Evolutionary conservation across 2,797 vertebrate genomes (phyloP).

Genomic region (Phylloscopus collybita): DNA sequence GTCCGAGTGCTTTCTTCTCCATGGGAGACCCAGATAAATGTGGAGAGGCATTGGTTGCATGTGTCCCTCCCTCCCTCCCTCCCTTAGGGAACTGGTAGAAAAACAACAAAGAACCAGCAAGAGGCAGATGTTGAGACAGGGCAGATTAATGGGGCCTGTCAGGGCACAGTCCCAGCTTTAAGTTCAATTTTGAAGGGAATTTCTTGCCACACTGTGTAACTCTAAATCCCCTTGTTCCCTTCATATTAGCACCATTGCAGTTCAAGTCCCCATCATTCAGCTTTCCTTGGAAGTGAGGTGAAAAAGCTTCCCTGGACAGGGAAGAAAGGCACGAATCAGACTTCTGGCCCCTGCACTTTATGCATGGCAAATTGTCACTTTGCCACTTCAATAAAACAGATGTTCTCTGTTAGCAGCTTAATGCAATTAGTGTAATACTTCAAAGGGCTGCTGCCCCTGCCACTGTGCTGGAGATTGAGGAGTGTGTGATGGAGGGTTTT

Average conservation of each 20-base stretch:
- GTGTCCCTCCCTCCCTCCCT: neutral
- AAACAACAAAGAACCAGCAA: neutral
- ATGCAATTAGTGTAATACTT: neutral
- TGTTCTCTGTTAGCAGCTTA: neutral
- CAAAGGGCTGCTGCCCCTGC: neutral
- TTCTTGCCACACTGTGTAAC: neutral
- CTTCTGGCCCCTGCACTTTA: neutral
- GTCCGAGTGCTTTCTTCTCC: neutral
- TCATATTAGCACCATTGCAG: neutral
- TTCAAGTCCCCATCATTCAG: neutral
- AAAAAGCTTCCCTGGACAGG: neutral
- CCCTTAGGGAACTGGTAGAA: neutral
- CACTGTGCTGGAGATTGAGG: neutral
- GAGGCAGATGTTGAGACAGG: neutral
- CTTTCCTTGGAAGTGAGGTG: neutral
- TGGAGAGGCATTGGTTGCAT: neutral
- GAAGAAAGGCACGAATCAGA: neutral
- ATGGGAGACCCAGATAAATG: accelerated
- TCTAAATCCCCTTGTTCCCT: neutral
- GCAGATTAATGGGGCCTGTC: neutral
- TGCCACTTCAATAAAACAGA: neutral
- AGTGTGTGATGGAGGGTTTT: neutral
- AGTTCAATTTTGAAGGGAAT: neutral
- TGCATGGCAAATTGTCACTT: neutral
- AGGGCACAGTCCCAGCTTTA: neutral